Base-by-base conservation (phyloP, 1,140 invertebrate species). In the Sycobia sp. region DNA sequence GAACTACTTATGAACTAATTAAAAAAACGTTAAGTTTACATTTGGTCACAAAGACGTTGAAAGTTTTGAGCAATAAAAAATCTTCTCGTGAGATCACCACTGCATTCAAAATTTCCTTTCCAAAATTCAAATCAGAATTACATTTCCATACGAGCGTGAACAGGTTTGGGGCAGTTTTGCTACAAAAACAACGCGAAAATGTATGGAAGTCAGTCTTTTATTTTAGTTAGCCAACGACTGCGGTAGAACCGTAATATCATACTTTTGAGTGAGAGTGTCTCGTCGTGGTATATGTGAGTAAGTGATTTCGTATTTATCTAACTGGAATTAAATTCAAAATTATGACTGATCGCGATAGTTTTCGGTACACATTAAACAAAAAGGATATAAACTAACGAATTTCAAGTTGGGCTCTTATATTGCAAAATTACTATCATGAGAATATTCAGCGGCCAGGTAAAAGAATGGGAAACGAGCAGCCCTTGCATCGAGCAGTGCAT, bases 401-500 rank as follows among this genome's bases (percentile, higher is more conserved):
- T 4, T 39, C 79, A 0, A 65, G 78, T n/a, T 81, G 76, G 77
- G 64, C 53, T 44, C 4, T 67, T 0, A 32, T 61, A 22, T 43
- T 80, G 1, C 73, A 80, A 43, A 59, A 72, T 7, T 81, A 63
- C 47, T 54, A 71, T 34, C 77, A 67, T 36, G 46, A 68, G 1
- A 67, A 79, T 3, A 62, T 71, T 34, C 71, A 82, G 53, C 41
- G 76, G 9, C 63, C 73, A 1, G 73, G 73, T 0, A n/a, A n/a
- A n/a, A 36, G 66, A 20, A 77, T 78, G 75, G 27, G 8, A 1
- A 77, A 78, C 54, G 78, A n/a, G n/a, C n/a, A n/a, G n/a, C n/a
- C n/a, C n/a, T n/a, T n/a, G n/a, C n/a, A n/a, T n/a, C n/a, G n/a
- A n/a, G n/a, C n/a, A n/a, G n/a, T n/a, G n/a, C n/a, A n/a, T n/a